A percentile compares a stretch with the other conserved stretches of the same genome.
phyloP scores from a whole-genome alignment of 2,888 invertebrate species.

The Drosophila falleni region DNA sequence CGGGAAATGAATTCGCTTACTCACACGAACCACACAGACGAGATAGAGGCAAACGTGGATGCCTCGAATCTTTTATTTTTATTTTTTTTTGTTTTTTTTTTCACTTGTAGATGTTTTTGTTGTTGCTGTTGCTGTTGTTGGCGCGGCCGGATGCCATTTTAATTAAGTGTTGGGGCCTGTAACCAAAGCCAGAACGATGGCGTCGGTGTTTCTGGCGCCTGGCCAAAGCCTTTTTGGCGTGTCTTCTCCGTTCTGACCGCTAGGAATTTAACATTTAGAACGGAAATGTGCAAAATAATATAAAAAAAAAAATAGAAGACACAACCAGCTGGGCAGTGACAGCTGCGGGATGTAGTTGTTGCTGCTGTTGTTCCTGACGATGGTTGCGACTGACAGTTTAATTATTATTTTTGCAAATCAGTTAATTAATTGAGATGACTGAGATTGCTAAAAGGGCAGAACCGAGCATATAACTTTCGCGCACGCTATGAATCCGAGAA shows the following conservation, averaged over 20 bases:
- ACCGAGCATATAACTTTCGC: slow-evolving; percentile 7
- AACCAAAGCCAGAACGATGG: slow-evolving; percentile 46
- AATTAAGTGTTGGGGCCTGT: slow-evolving; percentile 74
- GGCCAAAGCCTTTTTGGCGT: slow-evolving; percentile 53
- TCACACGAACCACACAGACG: slow-evolving; percentile 59
- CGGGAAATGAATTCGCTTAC: slow-evolving; percentile 77
- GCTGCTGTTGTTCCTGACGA: slow-evolving; percentile 26
- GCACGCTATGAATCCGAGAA: slow-evolving; percentile 26
- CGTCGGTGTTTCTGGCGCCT: slow-evolving; percentile 48
- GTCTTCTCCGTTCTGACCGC: slow-evolving; percentile 46
- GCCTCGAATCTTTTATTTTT: slow-evolving; percentile 23
- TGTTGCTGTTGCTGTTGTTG: slow-evolving; percentile 40
- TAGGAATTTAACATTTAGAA: slow-evolving; percentile 64
- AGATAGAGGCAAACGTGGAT: slow-evolving; percentile 45
- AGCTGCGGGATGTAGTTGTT: slow-evolving; percentile 44
- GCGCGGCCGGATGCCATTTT: slow-evolving; percentile 71
- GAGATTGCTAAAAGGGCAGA: slow-evolving; percentile 35
- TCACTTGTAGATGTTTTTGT: slow-evolving; percentile 14
- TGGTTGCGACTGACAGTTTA: slow-evolving; percentile 71
- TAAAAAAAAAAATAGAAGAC: slow-evolving; percentile 9
- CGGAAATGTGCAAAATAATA: slow-evolving; percentile 50
- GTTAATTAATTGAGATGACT: slow-evolving; percentile 68
- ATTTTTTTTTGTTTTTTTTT: neutral
- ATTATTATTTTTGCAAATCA: slow-evolving; percentile 73
- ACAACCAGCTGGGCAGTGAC: slow-evolving; percentile 48